Conservation (phyloP, 2,797 vertebrate genomes). For the Chanos chanos region DNA sequence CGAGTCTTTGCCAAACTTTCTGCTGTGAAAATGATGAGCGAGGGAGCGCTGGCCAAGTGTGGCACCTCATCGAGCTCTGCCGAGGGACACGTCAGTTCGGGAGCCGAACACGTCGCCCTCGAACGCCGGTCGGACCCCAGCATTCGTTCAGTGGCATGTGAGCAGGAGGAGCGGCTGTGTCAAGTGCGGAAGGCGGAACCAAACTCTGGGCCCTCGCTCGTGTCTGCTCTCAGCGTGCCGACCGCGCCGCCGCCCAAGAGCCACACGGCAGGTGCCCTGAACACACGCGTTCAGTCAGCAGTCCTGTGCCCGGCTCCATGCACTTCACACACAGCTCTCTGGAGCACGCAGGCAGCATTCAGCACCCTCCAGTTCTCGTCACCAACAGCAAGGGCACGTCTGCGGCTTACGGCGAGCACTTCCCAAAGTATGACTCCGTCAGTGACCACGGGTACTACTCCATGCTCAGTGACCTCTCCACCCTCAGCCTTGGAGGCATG, state of each 20-base stretch:
- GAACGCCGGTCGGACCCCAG: constrained; percentile 98
- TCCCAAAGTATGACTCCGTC: constrained; percentile 92
- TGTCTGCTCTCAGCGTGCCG: constrained; percentile 95
- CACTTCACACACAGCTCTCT: constrained; percentile 92
- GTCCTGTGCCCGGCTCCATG: constrained; percentile 92
- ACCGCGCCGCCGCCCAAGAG: constrained; percentile 92
- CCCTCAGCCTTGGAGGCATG: constrained; percentile 89
- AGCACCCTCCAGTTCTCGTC: constrained; percentile 97
- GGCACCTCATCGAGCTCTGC: constrained; percentile 67
- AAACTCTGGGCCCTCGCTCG: constrained; percentile 94
- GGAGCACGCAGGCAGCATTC: constrained; percentile 92
- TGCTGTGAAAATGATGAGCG: constrained; percentile 97
- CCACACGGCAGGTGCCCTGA: constrained; percentile 92
- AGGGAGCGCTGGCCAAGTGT: constrained; percentile 90
- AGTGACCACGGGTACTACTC: constrained; percentile 97
- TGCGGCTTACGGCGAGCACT: constrained; percentile 89
- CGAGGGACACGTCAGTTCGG: constrained; percentile 83
- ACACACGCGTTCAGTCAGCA: constrained; percentile 97
- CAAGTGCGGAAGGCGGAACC: constrained; percentile 87
- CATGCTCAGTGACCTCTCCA: constrained; percentile 95
- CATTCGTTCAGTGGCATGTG: constrained; percentile 89
- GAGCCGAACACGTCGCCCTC: constrained; percentile 90
- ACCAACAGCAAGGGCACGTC: constrained; percentile 96
- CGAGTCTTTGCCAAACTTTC: constrained; percentile 97
- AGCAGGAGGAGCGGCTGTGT: constrained; percentile 87